Evolutionary conservation across 2,888 invertebrate genomes (phyloP).

Genomic region (Drosophila pullipes): DNA sequence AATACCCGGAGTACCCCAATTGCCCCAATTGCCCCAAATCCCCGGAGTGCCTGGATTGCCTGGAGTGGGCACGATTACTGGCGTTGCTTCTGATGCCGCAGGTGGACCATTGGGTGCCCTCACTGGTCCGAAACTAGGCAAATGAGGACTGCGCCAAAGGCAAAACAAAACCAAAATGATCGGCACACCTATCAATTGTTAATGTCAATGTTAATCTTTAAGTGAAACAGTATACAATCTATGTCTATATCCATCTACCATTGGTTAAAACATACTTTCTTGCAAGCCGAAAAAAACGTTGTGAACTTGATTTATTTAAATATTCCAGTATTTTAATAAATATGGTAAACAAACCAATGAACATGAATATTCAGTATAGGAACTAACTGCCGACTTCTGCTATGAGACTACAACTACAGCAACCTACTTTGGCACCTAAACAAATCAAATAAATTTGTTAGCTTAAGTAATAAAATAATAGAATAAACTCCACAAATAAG

Average conservation of each 20-base stretch:
- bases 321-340: not conserved
- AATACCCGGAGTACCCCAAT: not conserved
- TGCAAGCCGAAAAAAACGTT: not conserved
- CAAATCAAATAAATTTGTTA: not conserved
- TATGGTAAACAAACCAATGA: not conserved
- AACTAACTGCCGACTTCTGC: not conserved
- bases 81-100: not conserved
- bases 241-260: too few species aligned
- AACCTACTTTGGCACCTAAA: not conserved
- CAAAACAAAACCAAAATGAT: not conserved
- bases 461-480: not conserved
- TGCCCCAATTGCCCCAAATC: not conserved
- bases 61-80: not conserved
- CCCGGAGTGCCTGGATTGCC: not conserved
- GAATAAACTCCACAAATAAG: not conserved
- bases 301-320: not conserved
- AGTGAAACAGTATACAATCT: not conserved
- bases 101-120: not conserved
- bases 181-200: not conserved
- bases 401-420: not conserved
- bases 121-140: not conserved
- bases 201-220: not conserved
- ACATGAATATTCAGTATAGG: not conserved
- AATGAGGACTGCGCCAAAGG: not conserved
- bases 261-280: not conserved